A percentile compares a stretch with the other conserved stretches of the same genome.
phyloP scores from a whole-genome alignment of 2,888 invertebrate species.

The Adela reaumurella region DNA sequence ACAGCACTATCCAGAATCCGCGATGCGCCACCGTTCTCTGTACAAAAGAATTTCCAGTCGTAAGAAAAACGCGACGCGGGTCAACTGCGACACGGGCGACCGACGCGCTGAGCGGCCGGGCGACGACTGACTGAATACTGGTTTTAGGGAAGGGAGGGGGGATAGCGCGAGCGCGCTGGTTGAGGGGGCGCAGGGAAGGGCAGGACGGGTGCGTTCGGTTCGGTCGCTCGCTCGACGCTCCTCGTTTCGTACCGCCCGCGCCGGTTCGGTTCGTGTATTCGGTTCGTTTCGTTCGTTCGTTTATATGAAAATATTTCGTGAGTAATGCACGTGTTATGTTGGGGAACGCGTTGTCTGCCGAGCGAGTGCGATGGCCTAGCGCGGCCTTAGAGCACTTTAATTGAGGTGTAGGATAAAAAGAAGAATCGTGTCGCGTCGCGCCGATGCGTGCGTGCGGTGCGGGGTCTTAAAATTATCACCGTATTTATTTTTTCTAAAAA shows the following conservation, averaged over 20 bases:
- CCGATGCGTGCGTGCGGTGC: no score
- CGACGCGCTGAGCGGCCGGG: constrained; percentile 51
- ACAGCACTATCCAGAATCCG: constrained; percentile 12
- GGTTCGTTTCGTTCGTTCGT: constrained; percentile 25
- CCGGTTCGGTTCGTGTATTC: no score
- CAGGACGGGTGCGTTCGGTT: constrained; percentile 40
- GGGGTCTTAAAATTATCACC: no score
- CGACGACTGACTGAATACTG: constrained; percentile 53
- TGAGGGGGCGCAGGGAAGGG: constrained; percentile 17
- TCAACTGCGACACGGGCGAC: constrained; percentile 21
- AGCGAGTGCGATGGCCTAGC: constrained; percentile 49
- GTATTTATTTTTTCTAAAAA: no score
- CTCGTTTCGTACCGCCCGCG: no score
- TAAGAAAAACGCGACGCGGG: constrained; percentile 34
- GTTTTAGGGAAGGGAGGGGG: constrained; percentile 23
- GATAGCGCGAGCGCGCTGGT: constrained; percentile 15
- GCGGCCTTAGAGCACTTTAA: constrained; percentile 41
- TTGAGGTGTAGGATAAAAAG: constrained; percentile 40
- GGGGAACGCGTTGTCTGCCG: constrained; percentile 46
- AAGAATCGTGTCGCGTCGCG: constrained; percentile 22
- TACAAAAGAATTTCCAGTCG: constrained; percentile 40
- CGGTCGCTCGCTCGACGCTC: no score
- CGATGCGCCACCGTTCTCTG: constrained; percentile 19
- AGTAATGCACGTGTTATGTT: constrained; percentile 56
- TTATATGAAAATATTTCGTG: constrained; percentile 58